Evolutionary conservation across 2,888 invertebrate species (phyloP).

Genomic region (Holacanthella duospinosa): DNA sequence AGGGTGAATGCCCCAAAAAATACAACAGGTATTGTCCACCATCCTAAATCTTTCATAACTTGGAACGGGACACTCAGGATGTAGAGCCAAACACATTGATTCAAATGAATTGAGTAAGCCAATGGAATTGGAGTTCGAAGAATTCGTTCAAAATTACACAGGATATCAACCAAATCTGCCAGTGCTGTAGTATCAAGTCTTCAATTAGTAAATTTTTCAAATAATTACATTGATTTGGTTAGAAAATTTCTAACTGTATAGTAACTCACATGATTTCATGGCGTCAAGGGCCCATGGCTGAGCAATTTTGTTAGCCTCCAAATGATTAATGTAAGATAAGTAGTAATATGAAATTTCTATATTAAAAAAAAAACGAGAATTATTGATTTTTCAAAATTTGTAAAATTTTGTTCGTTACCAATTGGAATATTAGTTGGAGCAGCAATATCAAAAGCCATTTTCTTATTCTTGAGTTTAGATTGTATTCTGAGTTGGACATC

Average conservation of each 20-base stretch:
- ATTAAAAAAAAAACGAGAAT: too few species aligned
- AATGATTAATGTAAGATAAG: constrained; percentile 6
- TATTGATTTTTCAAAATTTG: neutral
- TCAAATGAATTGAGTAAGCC: neutral
- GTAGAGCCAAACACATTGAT: neutral
- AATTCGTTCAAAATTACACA: constrained; percentile 32
- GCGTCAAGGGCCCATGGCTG: neutral
- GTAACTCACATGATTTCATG: neutral
- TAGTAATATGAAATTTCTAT: constrained; percentile 9
- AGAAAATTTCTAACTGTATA: neutral
- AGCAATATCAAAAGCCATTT: constrained; percentile 8
- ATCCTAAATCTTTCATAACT: constrained; percentile 12
- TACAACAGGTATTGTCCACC: constrained; percentile 27
- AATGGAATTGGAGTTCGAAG: constrained; percentile 6
- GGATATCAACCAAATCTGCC: constrained; percentile 25
- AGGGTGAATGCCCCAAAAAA: constrained; percentile 24
- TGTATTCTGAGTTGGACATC: neutral
- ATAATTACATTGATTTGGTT: neutral
- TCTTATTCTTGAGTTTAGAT: neutral
- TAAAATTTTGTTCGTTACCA: neutral
- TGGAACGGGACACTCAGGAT: neutral
- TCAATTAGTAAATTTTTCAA: too few species aligned
- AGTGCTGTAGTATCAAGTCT: too few species aligned
- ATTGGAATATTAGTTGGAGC: constrained; percentile 12
- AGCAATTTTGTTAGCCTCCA: neutral